These are phyloP conservation scores for Miltochrista miniata DNA, from an alignment of 2,888 invertebrate genomes.

Conservation along the genomic window DNA sequence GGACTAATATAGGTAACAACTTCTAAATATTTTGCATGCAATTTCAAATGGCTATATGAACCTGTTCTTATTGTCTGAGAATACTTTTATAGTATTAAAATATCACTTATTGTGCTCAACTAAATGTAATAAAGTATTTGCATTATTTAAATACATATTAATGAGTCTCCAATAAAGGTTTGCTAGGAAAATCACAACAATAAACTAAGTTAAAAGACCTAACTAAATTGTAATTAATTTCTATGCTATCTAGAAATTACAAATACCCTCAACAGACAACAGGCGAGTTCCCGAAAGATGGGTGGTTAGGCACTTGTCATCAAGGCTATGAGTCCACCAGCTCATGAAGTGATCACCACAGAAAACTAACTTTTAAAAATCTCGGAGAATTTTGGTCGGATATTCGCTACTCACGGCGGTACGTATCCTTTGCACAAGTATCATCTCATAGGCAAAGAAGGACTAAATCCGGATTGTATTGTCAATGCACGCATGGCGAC, in stretches of 20 bases:
- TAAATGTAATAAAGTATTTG: too few species aligned
- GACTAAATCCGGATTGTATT: slow-evolving; percentile 37
- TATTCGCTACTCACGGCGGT: slow-evolving; percentile 5
- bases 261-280: background rate
- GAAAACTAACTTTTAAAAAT: background rate
- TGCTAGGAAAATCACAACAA: too few species aligned
- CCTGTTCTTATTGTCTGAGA: too few species aligned
- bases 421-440: slow-evolving; percentile 1
- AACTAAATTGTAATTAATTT: too few species aligned
- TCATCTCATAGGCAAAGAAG: slow-evolving; percentile 6
- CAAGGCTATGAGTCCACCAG: slow-evolving; percentile 1
- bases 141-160: too few species aligned
- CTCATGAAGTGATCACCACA: background rate
- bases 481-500: slow-evolving; percentile 77
- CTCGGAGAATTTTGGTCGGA: slow-evolving; percentile 19
- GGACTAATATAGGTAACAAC: too few species aligned
- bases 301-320: background rate
- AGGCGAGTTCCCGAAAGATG: background rate
- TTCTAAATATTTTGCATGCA: too few species aligned
- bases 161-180: too few species aligned
- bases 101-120: too few species aligned
- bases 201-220: too few species aligned
- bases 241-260: background rate
- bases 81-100: too few species aligned
- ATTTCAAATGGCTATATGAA: too few species aligned